Evolutionary conservation across 2,797 vertebrate genomes (phyloP).

Genomic region (Intellagama lesueurii): DNA sequence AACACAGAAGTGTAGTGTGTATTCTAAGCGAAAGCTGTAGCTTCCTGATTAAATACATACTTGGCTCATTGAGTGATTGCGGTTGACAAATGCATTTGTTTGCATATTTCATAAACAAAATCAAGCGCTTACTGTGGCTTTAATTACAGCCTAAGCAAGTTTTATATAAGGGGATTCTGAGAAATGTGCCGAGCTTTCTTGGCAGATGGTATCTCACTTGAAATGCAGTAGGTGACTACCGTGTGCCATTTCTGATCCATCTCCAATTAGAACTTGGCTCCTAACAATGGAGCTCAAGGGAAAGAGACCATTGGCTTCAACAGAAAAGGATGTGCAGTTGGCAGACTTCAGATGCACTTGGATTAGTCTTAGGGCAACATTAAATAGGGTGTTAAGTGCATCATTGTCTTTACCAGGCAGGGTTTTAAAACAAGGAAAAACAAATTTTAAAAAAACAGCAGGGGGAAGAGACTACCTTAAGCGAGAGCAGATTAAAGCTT

Average conservation of each 20-base stretch:
- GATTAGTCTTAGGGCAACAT: neutral
- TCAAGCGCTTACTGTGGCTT: conserved; percentile 27
- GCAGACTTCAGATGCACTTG: neutral
- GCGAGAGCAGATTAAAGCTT: neutral
- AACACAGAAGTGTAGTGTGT: conserved; percentile 23
- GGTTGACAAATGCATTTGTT: conserved; percentile 41
- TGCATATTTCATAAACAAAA: conserved; percentile 37
- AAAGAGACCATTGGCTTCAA: neutral
- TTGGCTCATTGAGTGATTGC: neutral
- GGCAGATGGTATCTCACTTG: conserved; percentile 29
- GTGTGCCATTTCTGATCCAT: conserved; percentile 12
- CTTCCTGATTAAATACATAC: conserved; percentile 33
- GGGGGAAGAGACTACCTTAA: neutral
- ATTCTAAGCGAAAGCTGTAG: conserved; percentile 14
- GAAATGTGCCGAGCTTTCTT: conserved; percentile 14
- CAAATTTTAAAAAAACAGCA: neutral
- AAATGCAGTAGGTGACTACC: conserved; percentile 2
- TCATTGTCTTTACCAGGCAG: neutral
- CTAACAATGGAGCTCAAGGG: neutral
- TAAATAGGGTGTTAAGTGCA: neutral
- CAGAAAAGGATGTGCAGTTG: neutral
- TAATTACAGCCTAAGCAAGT: conserved; percentile 38
- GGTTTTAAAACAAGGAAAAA: too few relatives aligned
- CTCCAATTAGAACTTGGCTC: conserved; percentile 24
- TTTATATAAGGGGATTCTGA: conserved; percentile 28